Conservation (phyloP, 2,888 invertebrate species). For the Lithophane socia region DNA sequence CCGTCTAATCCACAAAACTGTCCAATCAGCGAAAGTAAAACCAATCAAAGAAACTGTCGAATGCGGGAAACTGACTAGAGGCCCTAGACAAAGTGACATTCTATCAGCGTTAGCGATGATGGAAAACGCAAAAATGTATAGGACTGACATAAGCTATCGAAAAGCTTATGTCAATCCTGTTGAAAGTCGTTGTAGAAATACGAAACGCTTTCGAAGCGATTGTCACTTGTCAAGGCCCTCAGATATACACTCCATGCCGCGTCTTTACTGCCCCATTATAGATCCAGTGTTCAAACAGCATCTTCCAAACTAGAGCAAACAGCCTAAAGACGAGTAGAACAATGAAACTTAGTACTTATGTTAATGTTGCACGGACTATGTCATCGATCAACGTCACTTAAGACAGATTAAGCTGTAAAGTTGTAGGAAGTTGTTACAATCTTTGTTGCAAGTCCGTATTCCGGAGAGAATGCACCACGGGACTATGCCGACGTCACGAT, state of each 20-base stretch:
- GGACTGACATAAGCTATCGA: no score
- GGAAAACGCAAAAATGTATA: no score
- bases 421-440: conserved; percentile 75
- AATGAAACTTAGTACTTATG: conserved; percentile 57
- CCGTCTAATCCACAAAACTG: no score
- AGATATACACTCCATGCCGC: no score
- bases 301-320: conserved; percentile 17
- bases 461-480: conserved; percentile 73
- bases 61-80: neutral
- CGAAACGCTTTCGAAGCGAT: no score
- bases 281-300: conserved; percentile 16
- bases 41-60: neutral
- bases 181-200: no score
- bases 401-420: conserved; percentile 77
- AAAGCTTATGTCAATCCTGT: no score
- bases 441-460: conserved; percentile 75
- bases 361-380: conserved; percentile 50
- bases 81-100: no score
- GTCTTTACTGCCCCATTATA: no score
- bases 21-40: neutral
- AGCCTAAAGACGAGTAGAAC: conserved; percentile 26
- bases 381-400: conserved; percentile 81
- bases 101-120: no score
- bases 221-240: no score
- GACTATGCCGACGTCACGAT: conserved; percentile 51